These are phyloP conservation scores for Epistrophe eligans DNA, from an alignment of 2,888 invertebrate species.

Conservation along the genomic window DNA sequence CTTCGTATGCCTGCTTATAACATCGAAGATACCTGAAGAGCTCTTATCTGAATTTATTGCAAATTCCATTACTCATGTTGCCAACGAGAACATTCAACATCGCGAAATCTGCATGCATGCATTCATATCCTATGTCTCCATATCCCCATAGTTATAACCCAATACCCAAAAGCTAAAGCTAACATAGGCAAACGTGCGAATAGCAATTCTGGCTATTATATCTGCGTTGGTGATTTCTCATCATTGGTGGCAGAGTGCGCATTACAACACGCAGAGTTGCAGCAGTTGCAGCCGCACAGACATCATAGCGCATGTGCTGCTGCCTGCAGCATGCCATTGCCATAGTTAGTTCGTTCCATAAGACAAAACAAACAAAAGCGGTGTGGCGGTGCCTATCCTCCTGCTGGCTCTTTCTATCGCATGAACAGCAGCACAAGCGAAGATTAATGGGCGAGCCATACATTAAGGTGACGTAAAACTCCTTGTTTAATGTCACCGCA, in stretches of 20 bases:
- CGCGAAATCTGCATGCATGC: constrained; percentile 67
- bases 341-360: background rate
- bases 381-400: constrained; percentile 21
- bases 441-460: constrained; percentile 76
- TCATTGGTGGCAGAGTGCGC: constrained; percentile 73
- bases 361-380: constrained; percentile 55
- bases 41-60: constrained; percentile 75
- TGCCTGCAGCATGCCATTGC: constrained; percentile 5
- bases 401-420: constrained; percentile 71
- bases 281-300: background rate
- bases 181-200: constrained; percentile 50
- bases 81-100: constrained; percentile 75
- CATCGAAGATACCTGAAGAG: constrained; percentile 56
- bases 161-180: constrained; percentile 69
- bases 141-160: constrained; percentile 73
- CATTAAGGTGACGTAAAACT: constrained; percentile 76
- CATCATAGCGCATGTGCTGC: constrained; percentile 12
- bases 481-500: constrained; percentile 76
- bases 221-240: constrained; percentile 72
- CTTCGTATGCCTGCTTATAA: constrained; percentile 26
- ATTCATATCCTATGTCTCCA: constrained; percentile 49
- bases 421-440: constrained; percentile 59
- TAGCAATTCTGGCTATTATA: constrained; percentile 58
- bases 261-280: constrained; percentile 61
- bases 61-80: constrained; percentile 76